Conservation (phyloP, 2,113 vertebrate species). For the Cyanoramphus novaezelandiae region DNA sequence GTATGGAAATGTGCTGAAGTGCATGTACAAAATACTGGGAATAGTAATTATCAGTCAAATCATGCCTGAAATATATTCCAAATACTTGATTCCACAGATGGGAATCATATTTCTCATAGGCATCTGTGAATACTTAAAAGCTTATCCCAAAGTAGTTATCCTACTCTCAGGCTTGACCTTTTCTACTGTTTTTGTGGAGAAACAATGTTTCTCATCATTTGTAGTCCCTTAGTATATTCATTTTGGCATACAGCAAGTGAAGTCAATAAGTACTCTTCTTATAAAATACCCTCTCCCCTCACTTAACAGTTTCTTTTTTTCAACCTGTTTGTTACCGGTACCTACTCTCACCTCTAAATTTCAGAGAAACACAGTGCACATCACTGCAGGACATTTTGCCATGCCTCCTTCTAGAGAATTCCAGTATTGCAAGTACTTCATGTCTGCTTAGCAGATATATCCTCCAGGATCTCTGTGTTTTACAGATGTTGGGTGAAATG, state of each 20-base stretch:
- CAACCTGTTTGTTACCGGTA: neutral
- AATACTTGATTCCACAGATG: neutral
- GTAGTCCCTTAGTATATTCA: neutral
- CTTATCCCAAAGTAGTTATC: accelerated
- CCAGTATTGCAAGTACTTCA: neutral
- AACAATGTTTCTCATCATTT: neutral
- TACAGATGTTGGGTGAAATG: neutral
- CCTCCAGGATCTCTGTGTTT: neutral
- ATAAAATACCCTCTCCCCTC: neutral
- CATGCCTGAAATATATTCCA: neutral
- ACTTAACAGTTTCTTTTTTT: neutral
- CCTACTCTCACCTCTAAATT: neutral
- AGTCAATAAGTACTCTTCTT: neutral
- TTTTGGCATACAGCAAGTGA: neutral
- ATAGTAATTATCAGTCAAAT: neutral
- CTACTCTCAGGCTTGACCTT: neutral
- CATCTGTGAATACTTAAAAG: neutral
- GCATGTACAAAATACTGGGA: neutral
- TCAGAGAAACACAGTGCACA: neutral
- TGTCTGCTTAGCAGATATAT: neutral
- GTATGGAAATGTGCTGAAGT: accelerated
- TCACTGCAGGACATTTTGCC: neutral
- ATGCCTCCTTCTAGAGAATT: neutral
- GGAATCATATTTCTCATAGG: neutral
- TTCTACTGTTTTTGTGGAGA: neutral